Percentiles rank a stretch among this genome's conserved stretches.
These are phyloP conservation scores for Cyanoramphus novaezelandiae DNA, from an alignment of 2,113 vertebrate genomes.

Conservation along the genomic window DNA sequence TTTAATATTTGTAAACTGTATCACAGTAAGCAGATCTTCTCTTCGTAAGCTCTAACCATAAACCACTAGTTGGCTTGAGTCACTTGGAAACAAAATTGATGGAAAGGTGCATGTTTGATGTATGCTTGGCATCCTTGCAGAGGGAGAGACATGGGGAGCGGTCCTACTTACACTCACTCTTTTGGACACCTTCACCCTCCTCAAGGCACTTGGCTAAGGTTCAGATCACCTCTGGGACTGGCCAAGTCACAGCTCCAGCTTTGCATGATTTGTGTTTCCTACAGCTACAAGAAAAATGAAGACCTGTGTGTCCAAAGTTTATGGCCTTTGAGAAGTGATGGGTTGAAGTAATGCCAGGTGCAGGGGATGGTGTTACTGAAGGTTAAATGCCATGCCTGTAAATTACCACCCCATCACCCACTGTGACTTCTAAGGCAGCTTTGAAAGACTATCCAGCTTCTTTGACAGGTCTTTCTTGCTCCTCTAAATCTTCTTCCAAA, in stretches of 20 bases:
- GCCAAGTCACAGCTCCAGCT: conserved; percentile 38
- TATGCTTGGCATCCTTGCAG: conserved; percentile 19
- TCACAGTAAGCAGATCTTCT: neutral
- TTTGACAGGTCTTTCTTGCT: conserved; percentile 50
- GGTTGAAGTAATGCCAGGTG: conserved; percentile 57
- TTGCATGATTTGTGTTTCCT: conserved; percentile 60
- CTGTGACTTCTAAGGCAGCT: conserved; percentile 27
- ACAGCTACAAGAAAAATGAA: conserved; percentile 56
- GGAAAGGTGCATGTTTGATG: neutral
- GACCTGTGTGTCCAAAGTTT: conserved; percentile 41
- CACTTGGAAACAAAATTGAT: conserved; percentile 33
- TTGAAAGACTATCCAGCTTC: conserved; percentile 32
- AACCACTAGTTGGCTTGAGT: conserved; percentile 37
- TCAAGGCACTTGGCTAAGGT: neutral
- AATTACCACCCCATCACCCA: neutral
- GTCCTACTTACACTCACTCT: neutral
- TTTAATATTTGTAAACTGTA: conserved; percentile 49
- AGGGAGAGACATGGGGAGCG: fast-evolving
- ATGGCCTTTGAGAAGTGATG: conserved; percentile 62
- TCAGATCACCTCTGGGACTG: conserved; percentile 27
- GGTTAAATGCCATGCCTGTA: conserved; percentile 64
- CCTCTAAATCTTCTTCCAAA: conserved; percentile 53
- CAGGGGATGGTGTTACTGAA: conserved; percentile 31
- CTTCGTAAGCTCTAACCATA: conserved; percentile 52
- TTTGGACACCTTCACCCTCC: neutral